These are phyloP conservation scores for Adelphocoris suturalis DNA, from an alignment of 2,888 invertebrate species.

Conservation along the genomic window DNA sequence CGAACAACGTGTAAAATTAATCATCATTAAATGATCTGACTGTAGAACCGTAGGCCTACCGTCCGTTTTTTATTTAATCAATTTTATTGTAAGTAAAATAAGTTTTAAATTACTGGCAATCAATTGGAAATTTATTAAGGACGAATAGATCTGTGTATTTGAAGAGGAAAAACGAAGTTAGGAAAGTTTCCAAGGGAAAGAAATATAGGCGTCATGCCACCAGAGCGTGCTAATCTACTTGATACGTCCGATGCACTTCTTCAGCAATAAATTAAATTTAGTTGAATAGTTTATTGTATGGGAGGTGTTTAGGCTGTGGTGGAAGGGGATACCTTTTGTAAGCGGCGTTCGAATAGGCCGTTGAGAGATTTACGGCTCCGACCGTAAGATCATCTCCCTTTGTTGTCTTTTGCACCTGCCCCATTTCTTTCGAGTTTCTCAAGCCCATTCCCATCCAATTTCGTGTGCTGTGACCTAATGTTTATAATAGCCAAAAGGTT, in stretches of 20 bases:
- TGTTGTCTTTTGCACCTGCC: conserved; percentile 7
- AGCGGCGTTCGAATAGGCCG: neutral
- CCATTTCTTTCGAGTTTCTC: neutral
- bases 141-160: neutral
- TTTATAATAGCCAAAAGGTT: too few relatives aligned
- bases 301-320: neutral
- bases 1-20: too few relatives aligned
- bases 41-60: too few relatives aligned
- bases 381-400: conserved; percentile 21
- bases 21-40: too few relatives aligned
- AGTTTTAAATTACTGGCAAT: too few relatives aligned
- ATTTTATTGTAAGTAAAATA: too few relatives aligned
- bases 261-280: neutral
- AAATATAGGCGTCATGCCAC: neutral
- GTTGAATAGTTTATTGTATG: conserved; percentile 24
- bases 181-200: neutral
- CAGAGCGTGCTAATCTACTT: neutral
- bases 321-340: conserved; percentile 14
- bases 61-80: too few relatives aligned
- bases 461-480: too few relatives aligned
- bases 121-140: too few relatives aligned
- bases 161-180: neutral
- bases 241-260: neutral
- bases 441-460: neutral
- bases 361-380: conserved; percentile 23